These are phyloP conservation scores for Coluber constrictor DNA, from an alignment of 2,797 vertebrate species.

Conservation along the genomic window DNA sequence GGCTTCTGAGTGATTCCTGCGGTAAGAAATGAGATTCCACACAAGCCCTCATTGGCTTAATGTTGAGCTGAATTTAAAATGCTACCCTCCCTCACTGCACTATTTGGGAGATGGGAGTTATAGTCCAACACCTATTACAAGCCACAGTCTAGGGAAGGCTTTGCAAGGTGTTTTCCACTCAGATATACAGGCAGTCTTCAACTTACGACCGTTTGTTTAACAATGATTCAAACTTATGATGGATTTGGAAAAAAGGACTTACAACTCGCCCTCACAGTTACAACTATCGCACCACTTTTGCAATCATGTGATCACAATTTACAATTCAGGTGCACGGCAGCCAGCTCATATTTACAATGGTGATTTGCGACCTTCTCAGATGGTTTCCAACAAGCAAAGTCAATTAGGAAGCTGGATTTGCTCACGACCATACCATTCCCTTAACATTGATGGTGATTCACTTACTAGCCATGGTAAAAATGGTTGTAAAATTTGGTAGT, in stretches of 20 bases:
- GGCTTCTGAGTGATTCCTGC: neutral
- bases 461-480: neutral
- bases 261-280: neutral
- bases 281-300: neutral
- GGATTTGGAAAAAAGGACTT: neutral
- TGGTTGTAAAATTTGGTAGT: neutral
- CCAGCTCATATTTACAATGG: neutral
- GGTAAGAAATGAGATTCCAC: neutral
- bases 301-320: neutral
- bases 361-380: neutral
- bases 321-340: neutral
- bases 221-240: neutral
- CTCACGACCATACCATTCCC: neutral
- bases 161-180: neutral
- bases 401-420: neutral
- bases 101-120: neutral
- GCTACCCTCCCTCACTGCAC: neutral
- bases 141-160: neutral
- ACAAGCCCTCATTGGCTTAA: neutral
- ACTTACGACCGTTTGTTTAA: neutral
- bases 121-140: neutral
- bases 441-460: neutral
- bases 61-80: neutral
- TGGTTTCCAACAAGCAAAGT: neutral
- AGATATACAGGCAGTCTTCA: neutral